Conservation (phyloP, 1,140 invertebrate species). For the Drosophila azteca region DNA sequence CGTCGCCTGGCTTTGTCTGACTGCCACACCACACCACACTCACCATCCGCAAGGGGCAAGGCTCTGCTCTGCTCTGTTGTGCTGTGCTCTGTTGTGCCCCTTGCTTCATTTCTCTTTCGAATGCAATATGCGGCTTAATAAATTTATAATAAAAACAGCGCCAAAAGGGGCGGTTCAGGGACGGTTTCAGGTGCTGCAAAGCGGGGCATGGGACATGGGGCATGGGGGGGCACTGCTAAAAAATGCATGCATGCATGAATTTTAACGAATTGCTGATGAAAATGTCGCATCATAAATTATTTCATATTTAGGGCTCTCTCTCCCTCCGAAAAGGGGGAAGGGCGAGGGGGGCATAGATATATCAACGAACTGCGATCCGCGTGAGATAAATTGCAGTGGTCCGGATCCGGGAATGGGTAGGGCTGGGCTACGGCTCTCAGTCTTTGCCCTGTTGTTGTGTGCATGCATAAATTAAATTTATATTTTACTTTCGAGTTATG, state of each 20-base stretch:
- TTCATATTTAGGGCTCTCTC: constrained; percentile 71
- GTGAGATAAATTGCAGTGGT: constrained; percentile 75
- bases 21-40: background rate
- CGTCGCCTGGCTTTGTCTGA: constrained; percentile 79
- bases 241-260: constrained; percentile 81
- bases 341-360: constrained; percentile 12
- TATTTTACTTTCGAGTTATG: constrained; percentile 82
- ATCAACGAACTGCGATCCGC: constrained; percentile 52
- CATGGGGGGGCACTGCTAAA: constrained; percentile 38
- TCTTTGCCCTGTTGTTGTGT: constrained; percentile 49
- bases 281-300: constrained; percentile 83
- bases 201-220: background rate
- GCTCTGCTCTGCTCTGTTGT: too few relatives aligned
- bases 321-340: background rate
- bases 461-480: constrained; percentile 78
- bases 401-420: background rate
- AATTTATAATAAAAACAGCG: constrained; percentile 70
- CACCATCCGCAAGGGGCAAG: too few relatives aligned
- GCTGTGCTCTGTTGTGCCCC: background rate
- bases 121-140: constrained; percentile 65
- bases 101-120: background rate
- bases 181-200: background rate
- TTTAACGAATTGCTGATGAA: constrained; percentile 83
- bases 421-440: constrained; percentile 6
- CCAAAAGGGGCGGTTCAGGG: constrained; percentile 36